Percentiles rank a stretch among this genome's conserved stretches.
phyloP scores from a whole-genome alignment of 1,140 invertebrate genomes.

The Drosophila elegans region DNA sequence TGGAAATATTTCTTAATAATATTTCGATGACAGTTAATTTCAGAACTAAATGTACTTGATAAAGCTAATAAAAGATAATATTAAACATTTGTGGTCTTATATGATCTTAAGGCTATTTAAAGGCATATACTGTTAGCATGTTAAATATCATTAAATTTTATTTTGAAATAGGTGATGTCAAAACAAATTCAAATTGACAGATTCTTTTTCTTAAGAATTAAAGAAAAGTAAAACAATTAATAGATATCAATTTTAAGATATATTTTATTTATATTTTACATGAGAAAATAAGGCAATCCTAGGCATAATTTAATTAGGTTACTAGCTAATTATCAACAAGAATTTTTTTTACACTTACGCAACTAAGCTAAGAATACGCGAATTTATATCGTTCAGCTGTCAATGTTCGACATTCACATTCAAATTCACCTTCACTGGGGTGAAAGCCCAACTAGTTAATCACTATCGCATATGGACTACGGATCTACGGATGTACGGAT shows the following conservation, averaged over 20 bases:
- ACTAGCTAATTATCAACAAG: constrained; percentile 70
- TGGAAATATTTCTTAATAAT: background rate
- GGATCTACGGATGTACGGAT: background rate
- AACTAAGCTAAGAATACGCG: constrained; percentile 50
- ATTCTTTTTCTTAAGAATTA: no score
- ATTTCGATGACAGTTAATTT: background rate
- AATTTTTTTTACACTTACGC: constrained; percentile 51
- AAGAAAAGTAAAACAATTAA: no score
- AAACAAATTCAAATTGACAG: no score
- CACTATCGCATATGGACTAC: constrained; percentile 4
- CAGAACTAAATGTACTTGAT: background rate
- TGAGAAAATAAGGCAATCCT: constrained; percentile 65
- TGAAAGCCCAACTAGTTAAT: constrained; percentile 15
- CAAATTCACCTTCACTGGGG: constrained; percentile 8
- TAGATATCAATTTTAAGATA: background rate
- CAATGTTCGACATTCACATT: constrained; percentile 12
- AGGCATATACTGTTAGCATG: no score
- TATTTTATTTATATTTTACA: constrained; percentile 55
- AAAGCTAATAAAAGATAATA: background rate
- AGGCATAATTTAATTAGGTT: constrained; percentile 73
- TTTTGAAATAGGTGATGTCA: no score
- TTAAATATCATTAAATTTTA: no score
- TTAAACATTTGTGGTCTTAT: no score
- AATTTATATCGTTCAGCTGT: constrained; percentile 28
- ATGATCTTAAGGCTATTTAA: no score